phyloP scores from a whole-genome alignment of 2,113 vertebrate species.

The Hassar affinis region DNA sequence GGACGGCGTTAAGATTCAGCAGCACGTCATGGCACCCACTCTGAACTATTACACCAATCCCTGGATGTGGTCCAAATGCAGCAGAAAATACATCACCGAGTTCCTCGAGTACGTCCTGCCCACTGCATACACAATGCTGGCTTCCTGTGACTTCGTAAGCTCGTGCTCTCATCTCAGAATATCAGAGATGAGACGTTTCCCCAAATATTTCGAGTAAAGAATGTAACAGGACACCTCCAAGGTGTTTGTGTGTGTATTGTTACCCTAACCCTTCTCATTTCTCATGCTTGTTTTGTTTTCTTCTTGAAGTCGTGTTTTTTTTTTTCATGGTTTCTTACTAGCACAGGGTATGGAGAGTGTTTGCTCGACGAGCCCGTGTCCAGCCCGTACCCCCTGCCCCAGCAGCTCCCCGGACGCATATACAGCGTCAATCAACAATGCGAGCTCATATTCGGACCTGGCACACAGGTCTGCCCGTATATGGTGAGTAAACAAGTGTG shows the following conservation, averaged over 20 bases:
- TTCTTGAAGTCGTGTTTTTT: slow-evolving; percentile 62
- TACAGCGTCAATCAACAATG: slow-evolving; percentile 98
- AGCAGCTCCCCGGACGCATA: slow-evolving; percentile 88
- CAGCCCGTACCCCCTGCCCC: slow-evolving; percentile 84
- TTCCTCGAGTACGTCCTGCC: slow-evolving; percentile 91
- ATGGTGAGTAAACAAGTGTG: slow-evolving; percentile 81
- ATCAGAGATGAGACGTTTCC: too few relatives aligned
- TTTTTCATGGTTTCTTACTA: slow-evolving; percentile 76
- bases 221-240: too few relatives aligned
- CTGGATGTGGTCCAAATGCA: slow-evolving; percentile 99
- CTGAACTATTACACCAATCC: slow-evolving; percentile 97
- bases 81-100: slow-evolving; percentile 97
- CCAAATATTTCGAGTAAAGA: too few relatives aligned
- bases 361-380: slow-evolving; percentile 92
- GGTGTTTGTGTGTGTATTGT: too few relatives aligned
- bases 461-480: slow-evolving; percentile 95
- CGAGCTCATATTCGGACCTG: slow-evolving; percentile 97
- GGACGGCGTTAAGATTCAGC: slow-evolving; percentile 90
- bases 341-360: slow-evolving; percentile 97
- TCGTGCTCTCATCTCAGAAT: neutral
- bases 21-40: slow-evolving; percentile 96
- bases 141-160: neutral
- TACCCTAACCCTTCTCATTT: too few relatives aligned
- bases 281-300: slow-evolving; percentile 62
- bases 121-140: slow-evolving; percentile 2